Evolutionary conservation across 1,140 invertebrate genomes (phyloP), one percentile per base, ranked within the genome.

Genomic region (Spodoptera litura): DNA sequence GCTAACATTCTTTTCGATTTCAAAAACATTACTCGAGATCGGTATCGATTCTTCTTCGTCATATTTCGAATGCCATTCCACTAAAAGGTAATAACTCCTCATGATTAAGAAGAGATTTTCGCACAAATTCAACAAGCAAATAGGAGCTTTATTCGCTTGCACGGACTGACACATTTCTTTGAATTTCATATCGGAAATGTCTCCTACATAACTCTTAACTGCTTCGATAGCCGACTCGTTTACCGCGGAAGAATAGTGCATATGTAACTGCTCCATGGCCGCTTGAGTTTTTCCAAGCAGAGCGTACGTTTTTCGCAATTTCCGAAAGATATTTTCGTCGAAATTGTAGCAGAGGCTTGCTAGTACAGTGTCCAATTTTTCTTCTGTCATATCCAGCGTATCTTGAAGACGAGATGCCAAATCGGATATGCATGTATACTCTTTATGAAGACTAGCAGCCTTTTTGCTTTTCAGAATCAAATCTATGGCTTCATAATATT

Each of bases 241-340:
- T 68, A 99, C 98, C 0, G 98, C 97, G 62, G 98, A 99, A 0
- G 98, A 97, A 91, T 99, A 99, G 92, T 99, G 98, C 96, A 99
- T 99, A 80, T 98, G 97, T 38, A 99, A 90, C 90, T 99, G 98
- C 94, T 99, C 98, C 96, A 99, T 98, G 0, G 98, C 98, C 4
- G 97, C 97, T 91, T 99, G 96, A 0, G 97, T 98, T 94, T 98
- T 99, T 6, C 98, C 98, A 2, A 99, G 91, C 4, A 98, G 91
- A 25, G 96, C 96, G 86, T 99, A 99, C 0, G 99, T 98, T 83
- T 96, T 96, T 88, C 98, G 97, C 4, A 99, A 94, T 81, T 98
- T 97, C 2, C 95, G 95, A 88, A 98, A 98, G 0, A 96, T 96
- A 3, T 95, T 93, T 25, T 95, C 94, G 85, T 98, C 96, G 87